Evolutionary conservation across 2,888 invertebrate species (phyloP), one percentile per base, ranked within the genome.

Genomic region (Noctuana brunneofusca): DNA sequence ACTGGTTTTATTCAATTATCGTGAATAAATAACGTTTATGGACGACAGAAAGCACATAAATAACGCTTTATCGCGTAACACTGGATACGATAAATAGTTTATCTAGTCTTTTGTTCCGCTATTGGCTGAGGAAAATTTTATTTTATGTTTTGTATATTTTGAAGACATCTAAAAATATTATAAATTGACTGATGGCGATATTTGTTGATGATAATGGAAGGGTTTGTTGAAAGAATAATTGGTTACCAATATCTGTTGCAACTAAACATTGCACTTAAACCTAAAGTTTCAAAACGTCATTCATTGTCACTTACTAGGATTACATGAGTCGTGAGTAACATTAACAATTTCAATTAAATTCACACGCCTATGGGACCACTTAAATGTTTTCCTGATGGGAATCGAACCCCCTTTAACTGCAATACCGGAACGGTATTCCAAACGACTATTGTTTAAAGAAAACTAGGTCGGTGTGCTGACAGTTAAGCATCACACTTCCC

Each of bases 1-100:
- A 58, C 58, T 58, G 58, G 58, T 58, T 58, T 58, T 38, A 49
- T 58, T 50, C 58, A 58, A 58, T 58, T 58, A 58, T 58, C 49
- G 49, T 38, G 58, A 58, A 58, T 58, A 57, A 57, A 58, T 50
- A 49, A 58, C 58, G 24, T 49, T 49, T 58, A 50, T 58, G 49
- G 58, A 8, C 24, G 32, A 38, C 49, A 49, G 38, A 38, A 57
- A 32, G 58, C 58, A 38, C 49, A 58, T 58, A 38, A 50, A 58
- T 49, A 49, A 58, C 22, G 24, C 24, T 49, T 50, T 49, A 58
- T 58, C 35, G 43, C 30, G 30, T 46, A 58, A 56, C 43, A 49
- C 49, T 49, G 22, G 35, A 49, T 48, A 58, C 32, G 48, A 30
- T 30, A 43, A 35, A 43, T 46, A 43, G 16, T 14, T 30, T 32